Percentiles rank a stretch among this genome's conserved stretches.
Conservation (phyloP, 2,888 invertebrate species). For the Choristoneura rosaceana region DNA sequence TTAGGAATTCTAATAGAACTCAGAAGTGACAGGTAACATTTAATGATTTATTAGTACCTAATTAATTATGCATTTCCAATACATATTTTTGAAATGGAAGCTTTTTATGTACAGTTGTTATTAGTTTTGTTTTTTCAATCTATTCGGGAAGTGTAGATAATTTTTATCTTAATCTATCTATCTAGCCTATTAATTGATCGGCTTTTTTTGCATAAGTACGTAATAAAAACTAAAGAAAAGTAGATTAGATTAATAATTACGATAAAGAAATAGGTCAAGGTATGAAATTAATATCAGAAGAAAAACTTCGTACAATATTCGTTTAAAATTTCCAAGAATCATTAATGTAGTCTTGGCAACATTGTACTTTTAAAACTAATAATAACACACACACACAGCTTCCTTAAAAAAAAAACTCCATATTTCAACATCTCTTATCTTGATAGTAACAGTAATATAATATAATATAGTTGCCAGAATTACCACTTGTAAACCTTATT, state of each 20-base stretch:
- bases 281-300: not conserved
- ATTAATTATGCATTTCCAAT: no score
- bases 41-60: no score
- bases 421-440: no score
- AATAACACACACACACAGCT: not conserved
- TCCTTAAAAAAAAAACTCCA: not conserved
- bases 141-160: not conserved
- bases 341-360: not conserved
- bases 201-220: not conserved
- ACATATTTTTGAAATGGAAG: no score
- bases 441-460: no score
- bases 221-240: not conserved
- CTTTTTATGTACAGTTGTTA: no score
- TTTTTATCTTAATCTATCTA: no score
- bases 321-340: not conserved
- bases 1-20: no score
- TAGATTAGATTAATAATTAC: not conserved
- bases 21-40: no score
- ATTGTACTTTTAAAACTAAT: not conserved
- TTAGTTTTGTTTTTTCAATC: not conserved
- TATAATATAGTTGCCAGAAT: no score
- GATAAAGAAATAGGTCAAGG: not conserved
- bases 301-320: not conserved
- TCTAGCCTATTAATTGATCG: not conserved
- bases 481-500: no score